phyloP scores from a whole-genome alignment of 2,888 invertebrate genomes.

The Tinea pellionella region DNA sequence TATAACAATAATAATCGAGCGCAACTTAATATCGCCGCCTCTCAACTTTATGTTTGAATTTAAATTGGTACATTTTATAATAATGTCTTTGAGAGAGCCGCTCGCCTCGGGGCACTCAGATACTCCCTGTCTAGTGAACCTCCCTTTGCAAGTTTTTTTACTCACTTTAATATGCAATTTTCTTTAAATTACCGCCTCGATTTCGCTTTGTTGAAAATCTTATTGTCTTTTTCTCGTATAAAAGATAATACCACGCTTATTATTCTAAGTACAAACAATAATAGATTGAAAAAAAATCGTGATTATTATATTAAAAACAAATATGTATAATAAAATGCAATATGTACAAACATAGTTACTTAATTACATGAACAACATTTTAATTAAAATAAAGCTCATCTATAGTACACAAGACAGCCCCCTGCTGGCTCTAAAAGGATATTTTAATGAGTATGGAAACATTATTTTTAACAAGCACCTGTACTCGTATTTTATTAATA shows the following conservation, averaged over 20 bases:
- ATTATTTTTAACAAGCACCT: too few relatives aligned
- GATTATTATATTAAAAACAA: too few relatives aligned
- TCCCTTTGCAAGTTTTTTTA: conserved; percentile 22
- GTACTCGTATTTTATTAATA: too few relatives aligned
- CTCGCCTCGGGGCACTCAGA: conserved; percentile 20
- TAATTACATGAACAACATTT: too few relatives aligned
- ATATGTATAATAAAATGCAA: too few relatives aligned
- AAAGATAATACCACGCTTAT: background rate
- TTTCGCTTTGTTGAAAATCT: background rate
- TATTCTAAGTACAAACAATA: too few relatives aligned
- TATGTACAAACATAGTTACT: too few relatives aligned
- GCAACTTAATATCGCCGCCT: conserved; percentile 20
- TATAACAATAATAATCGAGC: conserved; percentile 2
- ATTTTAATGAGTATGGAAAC: too few relatives aligned
- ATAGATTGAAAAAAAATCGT: too few relatives aligned
- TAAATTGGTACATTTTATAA: conserved; percentile 61
- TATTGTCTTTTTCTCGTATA: background rate
- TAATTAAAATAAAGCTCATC: too few relatives aligned
- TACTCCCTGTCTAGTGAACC: background rate
- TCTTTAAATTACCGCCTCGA: conserved; percentile 51
- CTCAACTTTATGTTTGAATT: conserved; percentile 49
- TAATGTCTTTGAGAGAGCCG: conserved; percentile 42
- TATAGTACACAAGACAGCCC: too few relatives aligned
- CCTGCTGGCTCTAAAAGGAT: too few relatives aligned
- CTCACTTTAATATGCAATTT: conserved; percentile 64